Percentiles rank a stretch among this genome's conserved stretches.
Conservation (phyloP, 1,140 invertebrate genomes). For the Camponotus vicinus region DNA sequence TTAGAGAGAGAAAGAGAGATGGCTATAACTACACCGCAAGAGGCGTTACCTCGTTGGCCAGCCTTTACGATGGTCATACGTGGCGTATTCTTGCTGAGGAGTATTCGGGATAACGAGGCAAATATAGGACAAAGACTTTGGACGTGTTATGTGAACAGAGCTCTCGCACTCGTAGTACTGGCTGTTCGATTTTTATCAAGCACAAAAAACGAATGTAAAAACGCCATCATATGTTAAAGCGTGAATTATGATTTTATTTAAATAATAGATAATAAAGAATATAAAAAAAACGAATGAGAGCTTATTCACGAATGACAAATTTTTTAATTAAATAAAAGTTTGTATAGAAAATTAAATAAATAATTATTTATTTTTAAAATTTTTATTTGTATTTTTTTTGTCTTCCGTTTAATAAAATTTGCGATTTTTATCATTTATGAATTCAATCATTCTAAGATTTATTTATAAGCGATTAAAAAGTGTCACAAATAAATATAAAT, state of each 20-base stretch:
- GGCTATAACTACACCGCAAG: constrained; percentile 33
- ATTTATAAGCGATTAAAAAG: not conserved
- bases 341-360: not conserved
- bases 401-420: too few relatives aligned
- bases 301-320: not conserved
- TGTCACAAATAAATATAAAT: not conserved
- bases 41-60: constrained; percentile 17
- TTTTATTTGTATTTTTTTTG: not conserved
- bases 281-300: not conserved
- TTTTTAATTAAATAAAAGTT: constrained; percentile 19
- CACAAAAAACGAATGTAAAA: constrained; percentile 25
- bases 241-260: not conserved
- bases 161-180: not conserved
- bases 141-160: constrained; percentile 15
- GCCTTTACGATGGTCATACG: constrained; percentile 38
- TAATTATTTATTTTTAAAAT: not conserved
- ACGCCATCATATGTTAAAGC: not conserved
- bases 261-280: not conserved
- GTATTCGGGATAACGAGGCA: constrained; percentile 48
- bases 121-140: constrained; percentile 57
- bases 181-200: constrained; percentile 46
- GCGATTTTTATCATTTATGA: not conserved
- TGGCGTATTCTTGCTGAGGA: constrained; percentile 7
- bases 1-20: not conserved
- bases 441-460: not conserved